Evolutionary conservation across 2,888 invertebrate genomes (phyloP), one percentile per base, ranked within the genome.

Genomic region (Cataglyphis cursor): DNA sequence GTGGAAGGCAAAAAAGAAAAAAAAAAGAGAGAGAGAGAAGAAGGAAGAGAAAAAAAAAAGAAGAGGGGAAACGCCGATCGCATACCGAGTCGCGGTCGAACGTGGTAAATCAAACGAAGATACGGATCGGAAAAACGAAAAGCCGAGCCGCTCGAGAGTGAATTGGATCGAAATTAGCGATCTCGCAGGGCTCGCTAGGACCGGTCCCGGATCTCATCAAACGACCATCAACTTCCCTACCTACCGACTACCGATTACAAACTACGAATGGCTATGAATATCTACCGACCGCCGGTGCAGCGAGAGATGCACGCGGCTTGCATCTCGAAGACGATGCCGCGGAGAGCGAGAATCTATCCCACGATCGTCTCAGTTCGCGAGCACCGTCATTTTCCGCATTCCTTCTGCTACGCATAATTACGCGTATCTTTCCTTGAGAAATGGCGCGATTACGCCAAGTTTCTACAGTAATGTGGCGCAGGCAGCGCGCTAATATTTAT

Each of bases 131-230:
- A 70, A 85, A 87, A 84, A 73, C 54, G 68, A 44, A 31, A 31
- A 35, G 81, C 84, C 81, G 84, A 38, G 88, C 87, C 88, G 84
- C 87, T 88, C 87, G 72, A 90, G 89, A 90, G 90, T 92, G 92
- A 92, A 92, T 92, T 91, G 92, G 90, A 88, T 90, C 90, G 31
- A 70, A 70, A 78, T 78, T 72, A 57, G 76, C 68, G 78, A 89
- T 88, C 89, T 75, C 88, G 87, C 84, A 41, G 66, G 28, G 21
- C 68, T 48, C 48, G 35, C 65, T 44, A 59, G 41, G 70, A 78
- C 78, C 31, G 70, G 31, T 18, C 78, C 38, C 59, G 70, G 70
- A 44, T 59, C 70, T 70, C 78, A 44, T 70, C 78, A n/a, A 31
- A 18, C 15, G 28, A 15, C 57, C 44, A 57, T 66, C 54, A 68